phyloP scores from a whole-genome alignment of 92 coral and sea anemone genomes.

The Siderastrea siderea region DNA sequence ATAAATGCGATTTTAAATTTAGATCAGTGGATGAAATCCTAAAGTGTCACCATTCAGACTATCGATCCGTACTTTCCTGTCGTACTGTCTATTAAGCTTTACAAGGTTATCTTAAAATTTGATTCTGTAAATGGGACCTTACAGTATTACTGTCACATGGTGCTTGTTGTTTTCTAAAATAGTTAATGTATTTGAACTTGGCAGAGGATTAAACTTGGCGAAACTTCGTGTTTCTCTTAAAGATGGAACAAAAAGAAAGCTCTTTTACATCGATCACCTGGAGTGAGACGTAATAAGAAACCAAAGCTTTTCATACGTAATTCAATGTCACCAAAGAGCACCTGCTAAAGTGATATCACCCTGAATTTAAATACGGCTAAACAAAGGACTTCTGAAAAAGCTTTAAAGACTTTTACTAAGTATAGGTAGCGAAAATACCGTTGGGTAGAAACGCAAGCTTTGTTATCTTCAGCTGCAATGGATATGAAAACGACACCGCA shows the following conservation, averaged over 20 bases:
- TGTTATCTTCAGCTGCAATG: not conserved
- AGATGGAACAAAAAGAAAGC: constrained; percentile 27
- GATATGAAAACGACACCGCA: constrained; percentile 1
- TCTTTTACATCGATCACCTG: constrained; percentile 37
- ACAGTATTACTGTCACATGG: not conserved
- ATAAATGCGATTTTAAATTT: not conserved
- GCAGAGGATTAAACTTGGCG: not conserved
- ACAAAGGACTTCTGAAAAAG: constrained; percentile 25
- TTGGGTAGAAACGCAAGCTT: constrained; percentile 21
- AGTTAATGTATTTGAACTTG: not conserved
- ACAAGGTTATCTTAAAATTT: no score
- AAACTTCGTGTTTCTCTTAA: not conserved
- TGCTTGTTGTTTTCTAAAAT: not conserved
- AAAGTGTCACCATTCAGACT: not conserved
- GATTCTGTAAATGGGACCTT: no score
- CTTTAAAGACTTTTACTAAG: constrained; percentile 17
- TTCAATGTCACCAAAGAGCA: constrained; percentile 39
- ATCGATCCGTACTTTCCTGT: no score
- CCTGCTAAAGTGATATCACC: constrained; percentile 32
- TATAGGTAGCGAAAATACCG: constrained; percentile 27
- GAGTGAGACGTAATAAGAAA: constrained; percentile 32
- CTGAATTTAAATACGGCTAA: constrained; percentile 30
- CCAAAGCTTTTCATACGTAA: constrained; percentile 4
- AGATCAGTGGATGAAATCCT: not conserved
- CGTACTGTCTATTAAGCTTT: no score